phyloP scores from a whole-genome alignment of 2,888 invertebrate species.

The Hirtodrosophila trivittata region DNA sequence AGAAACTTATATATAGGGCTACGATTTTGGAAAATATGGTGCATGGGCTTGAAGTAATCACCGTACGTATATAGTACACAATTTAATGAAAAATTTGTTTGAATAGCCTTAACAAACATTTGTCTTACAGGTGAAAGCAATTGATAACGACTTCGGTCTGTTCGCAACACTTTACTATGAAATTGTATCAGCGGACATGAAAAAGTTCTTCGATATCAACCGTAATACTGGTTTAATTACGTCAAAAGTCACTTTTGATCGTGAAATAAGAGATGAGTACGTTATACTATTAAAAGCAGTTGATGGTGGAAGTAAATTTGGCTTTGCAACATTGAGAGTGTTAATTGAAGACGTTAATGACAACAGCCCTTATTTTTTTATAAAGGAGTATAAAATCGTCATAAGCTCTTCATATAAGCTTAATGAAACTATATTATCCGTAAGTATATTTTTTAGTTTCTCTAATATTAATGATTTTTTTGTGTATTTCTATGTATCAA shows the following conservation, averaged over 20 bases:
- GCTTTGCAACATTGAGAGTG: slow-evolving; percentile 90
- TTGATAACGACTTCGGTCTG: slow-evolving; percentile 92
- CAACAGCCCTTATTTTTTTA: slow-evolving; percentile 90
- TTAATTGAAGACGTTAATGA: slow-evolving; percentile 93
- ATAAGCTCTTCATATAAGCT: slow-evolving; percentile 86
- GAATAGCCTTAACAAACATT: neutral
- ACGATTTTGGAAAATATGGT: slow-evolving; percentile 92
- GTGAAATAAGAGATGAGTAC: slow-evolving; percentile 88
- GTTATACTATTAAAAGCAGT: slow-evolving; percentile 92
- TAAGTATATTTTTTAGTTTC: slow-evolving; percentile 79
- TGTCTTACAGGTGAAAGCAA: slow-evolving; percentile 87
- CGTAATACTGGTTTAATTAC: slow-evolving; percentile 89
- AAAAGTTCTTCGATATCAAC: slow-evolving; percentile 90
- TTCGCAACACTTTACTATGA: slow-evolving; percentile 90
- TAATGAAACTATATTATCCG: slow-evolving; percentile 86
- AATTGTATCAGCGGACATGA: slow-evolving; percentile 90
- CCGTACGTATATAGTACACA: slow-evolving; percentile 83
- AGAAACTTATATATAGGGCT: slow-evolving; percentile 90
- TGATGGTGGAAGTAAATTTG: slow-evolving; percentile 92
- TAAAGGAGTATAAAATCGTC: slow-evolving; percentile 91
- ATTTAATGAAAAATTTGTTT: neutral
- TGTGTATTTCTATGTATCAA: no score
- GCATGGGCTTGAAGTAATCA: slow-evolving; percentile 90
- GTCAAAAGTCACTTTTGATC: slow-evolving; percentile 89
- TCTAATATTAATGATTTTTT: no score